Evolutionary conservation across 1,140 invertebrate species (phyloP).

Genomic region (Ostrea edulis): DNA sequence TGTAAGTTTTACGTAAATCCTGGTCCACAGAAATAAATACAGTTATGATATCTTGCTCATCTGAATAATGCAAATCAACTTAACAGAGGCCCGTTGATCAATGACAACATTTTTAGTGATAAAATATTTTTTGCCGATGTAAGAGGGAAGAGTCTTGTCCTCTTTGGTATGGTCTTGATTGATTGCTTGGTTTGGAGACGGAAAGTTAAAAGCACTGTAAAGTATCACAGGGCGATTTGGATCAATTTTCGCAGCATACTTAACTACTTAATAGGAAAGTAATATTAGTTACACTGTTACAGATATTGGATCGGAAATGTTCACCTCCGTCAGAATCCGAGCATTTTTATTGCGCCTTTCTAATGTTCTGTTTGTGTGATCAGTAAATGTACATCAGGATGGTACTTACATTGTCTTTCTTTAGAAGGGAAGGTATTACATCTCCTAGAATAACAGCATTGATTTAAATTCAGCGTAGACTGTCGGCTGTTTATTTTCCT

Average conservation of each 20-base stretch:
- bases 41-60: constrained; percentile 3
- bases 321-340: constrained; percentile 37
- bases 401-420: neutral
- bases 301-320: constrained; percentile 35
- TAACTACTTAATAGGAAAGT: constrained; percentile 39
- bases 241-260: constrained; percentile 37
- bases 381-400: constrained; percentile 1
- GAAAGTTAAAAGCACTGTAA: constrained; percentile 34
- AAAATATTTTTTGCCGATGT: constrained; percentile 19
- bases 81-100: neutral
- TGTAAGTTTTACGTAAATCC: neutral
- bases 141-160: neutral
- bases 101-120: constrained; percentile 16
- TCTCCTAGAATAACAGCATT: constrained; percentile 19
- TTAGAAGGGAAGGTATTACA: neutral
- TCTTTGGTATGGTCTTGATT: neutral
- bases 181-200: constrained; percentile 27
- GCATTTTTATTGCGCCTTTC: constrained; percentile 36
- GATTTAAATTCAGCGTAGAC: neutral
- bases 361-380: constrained; percentile 37
- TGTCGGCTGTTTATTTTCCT: neutral
- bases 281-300: constrained; percentile 35
- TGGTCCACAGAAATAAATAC: neutral
- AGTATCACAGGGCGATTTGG: constrained; percentile 27
- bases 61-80: constrained; percentile 18